Base-by-base conservation (phyloP, 2,113 vertebrate species). In the Prunella himalayana region DNA sequence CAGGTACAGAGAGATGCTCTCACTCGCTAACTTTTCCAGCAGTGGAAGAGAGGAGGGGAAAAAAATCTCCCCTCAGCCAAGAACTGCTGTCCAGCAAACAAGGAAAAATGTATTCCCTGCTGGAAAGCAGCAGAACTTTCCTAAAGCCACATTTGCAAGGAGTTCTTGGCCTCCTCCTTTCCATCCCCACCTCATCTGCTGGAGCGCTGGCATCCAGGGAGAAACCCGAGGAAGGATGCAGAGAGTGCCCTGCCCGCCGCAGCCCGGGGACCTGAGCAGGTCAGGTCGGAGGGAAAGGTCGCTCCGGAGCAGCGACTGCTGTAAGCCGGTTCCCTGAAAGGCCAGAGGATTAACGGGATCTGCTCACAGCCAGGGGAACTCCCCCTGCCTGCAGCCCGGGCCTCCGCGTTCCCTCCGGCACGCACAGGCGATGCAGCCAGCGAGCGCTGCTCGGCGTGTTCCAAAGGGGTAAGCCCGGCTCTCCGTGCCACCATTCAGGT, bases 301-400 rank as follows among this genome's bases (percentile, higher is more conserved):
- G 33, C 83, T 70, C 41, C 9, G 15, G 89, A 94, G 92, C 85
- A 79, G 71, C 33, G 35, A 65, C 54, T 8, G 50, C 90, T 20
- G 50, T 83, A 66, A 95, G 31, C 73, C 50, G 7, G 54, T 49
- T 94, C 76, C 66, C 73, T 49, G 86, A 50, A 95, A 97, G 94
- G 95, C 88, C 90, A 44, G 25, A 91, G 94, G 92, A 96, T 97
- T 95, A 95, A 73, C 83, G 17, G 57, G 77, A 95, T 94, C 92
- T 75, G 92, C 95, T 96, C 78, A 64, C 42, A 44, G 96, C 78
- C 79, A 37, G 27, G 83, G 97, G 95, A 97, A 96, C 97, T 96
- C 95, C 94, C 96, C 90, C 96, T 94, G 93, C 86, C 96, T 96
- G 96, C 95, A 97, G 97, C 82, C 56, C 73, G 41, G 93, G 95